These are phyloP conservation scores for Apis mellifera DNA, from an alignment of 1,140 invertebrate species.

Conservation along the genomic window Amel_HAv3.1 CM009936.2:3764001-3764500, in stretches of 20 bases:
- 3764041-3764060: slow-evolving; percentile 35
- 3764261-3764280: background rate
- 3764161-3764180: background rate
- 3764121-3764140: background rate
- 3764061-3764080: slow-evolving; percentile 13
- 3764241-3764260: background rate
- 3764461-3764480: no score
- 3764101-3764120: background rate
- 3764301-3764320: no score
- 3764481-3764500: no score
- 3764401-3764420: no score
- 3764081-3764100: slow-evolving; percentile 14
- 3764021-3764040: slow-evolving; percentile 36
- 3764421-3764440: no score
- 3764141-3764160: background rate
- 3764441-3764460: no score
- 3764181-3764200: slow-evolving; percentile 5
- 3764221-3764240: background rate
- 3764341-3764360: no score
- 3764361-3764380: no score
- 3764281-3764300: background rate
- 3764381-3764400: no score
- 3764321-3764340: no score
- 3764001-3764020: slow-evolving; percentile 25
- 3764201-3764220: background rate